Evolutionary conservation across 2,888 invertebrate species (phyloP).

Genomic region (Polietes domitor): DNA sequence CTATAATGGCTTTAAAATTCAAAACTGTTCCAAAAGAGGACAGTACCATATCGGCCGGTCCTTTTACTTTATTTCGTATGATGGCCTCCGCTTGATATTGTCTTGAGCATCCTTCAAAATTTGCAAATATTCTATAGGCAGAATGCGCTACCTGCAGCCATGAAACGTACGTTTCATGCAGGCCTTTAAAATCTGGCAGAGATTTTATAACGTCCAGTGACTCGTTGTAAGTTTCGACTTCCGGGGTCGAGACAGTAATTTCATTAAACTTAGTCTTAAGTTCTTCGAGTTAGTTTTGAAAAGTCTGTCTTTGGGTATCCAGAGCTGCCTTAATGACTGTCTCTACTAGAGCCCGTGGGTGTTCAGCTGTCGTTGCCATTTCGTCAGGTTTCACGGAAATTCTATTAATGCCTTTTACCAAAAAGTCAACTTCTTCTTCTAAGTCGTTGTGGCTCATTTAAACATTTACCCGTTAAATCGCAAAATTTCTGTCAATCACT

Average conservation of each 20-base stretch:
- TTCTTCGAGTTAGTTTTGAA: too few species aligned
- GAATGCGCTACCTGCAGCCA: constrained; percentile 33
- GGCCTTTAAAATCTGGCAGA: too few species aligned
- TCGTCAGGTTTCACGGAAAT: too few species aligned
- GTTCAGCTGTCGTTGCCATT: not conserved
- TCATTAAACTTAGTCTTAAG: too few species aligned
- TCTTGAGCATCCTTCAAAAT: constrained; percentile 38
- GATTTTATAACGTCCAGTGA: not conserved
- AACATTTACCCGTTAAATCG: too few species aligned
- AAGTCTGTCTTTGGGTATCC: constrained; percentile 28
- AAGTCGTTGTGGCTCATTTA: too few species aligned
- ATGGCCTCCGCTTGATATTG: constrained; percentile 52
- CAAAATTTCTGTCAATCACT: too few species aligned
- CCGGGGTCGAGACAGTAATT: not conserved
- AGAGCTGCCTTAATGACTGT: too few species aligned
- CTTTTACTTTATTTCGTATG: constrained; percentile 50
- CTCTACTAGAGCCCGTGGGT: not conserved
- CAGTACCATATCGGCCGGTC: constrained; percentile 8
- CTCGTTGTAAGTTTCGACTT: not conserved
- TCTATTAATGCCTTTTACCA: not conserved
- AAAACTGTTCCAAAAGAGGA: not conserved
- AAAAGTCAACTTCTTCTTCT: not conserved
- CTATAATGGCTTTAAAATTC: not conserved
- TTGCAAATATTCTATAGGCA: constrained; percentile 27
- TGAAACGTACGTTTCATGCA: too few species aligned